phyloP scores from a whole-genome alignment of 2,797 vertebrate species.

The Phalanger gymnotis region DNA sequence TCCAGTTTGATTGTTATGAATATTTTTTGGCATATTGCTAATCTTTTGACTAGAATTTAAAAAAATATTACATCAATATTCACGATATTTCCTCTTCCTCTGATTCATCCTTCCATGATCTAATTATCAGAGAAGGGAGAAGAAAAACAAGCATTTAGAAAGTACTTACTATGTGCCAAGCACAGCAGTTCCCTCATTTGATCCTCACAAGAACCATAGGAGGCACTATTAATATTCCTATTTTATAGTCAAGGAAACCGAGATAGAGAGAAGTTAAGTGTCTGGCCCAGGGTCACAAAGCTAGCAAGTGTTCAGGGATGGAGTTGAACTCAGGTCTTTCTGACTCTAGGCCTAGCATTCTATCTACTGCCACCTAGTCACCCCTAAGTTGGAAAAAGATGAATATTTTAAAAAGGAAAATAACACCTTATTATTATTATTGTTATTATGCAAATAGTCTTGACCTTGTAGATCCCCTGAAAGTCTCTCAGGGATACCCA shows the following conservation, averaged over 20 bases:
- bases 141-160: background rate
- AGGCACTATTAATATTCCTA: background rate
- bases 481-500: background rate
- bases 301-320: background rate
- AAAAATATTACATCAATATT: background rate
- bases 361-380: background rate
- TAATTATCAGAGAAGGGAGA: background rate
- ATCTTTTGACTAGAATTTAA: background rate
- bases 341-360: background rate
- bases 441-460: background rate
- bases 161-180: background rate
- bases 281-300: background rate
- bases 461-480: background rate
- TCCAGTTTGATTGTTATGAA: background rate
- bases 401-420: background rate
- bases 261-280: background rate
- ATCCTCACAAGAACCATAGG: background rate
- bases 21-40: background rate
- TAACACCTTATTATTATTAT: background rate
- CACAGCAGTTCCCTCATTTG: background rate
- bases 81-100: background rate
- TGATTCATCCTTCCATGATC: background rate
- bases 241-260: background rate
- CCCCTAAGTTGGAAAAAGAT: background rate
- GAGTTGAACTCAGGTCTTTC: background rate